phyloP scores from a whole-genome alignment of 1,140 invertebrate genomes.

The Conus betulinus region DNA sequence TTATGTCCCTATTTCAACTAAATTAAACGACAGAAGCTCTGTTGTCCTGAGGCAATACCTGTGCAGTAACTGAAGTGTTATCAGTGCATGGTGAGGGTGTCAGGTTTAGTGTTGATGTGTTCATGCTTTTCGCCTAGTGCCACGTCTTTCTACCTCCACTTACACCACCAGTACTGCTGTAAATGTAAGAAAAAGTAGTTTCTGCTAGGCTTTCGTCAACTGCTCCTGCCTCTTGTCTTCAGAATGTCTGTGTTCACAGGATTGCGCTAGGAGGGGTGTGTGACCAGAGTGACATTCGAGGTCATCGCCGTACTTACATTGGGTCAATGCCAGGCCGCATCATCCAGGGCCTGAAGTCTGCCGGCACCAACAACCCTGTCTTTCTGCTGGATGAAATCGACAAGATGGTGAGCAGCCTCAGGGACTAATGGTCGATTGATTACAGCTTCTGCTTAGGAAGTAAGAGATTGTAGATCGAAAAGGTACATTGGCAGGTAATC shows the following conservation, averaged over 20 bases:
- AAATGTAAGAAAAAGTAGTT: neutral
- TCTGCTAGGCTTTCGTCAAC: neutral
- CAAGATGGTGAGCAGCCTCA: conserved; percentile 77
- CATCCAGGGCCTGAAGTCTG: conserved; percentile 78
- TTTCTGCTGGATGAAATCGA: conserved; percentile 83
- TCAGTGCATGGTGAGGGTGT: too few species aligned
- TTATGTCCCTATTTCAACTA: too few species aligned
- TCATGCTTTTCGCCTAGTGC: too few species aligned
- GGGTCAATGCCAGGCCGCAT: conserved; percentile 82
- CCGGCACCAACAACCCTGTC: conserved; percentile 80
- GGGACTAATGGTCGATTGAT: too few species aligned
- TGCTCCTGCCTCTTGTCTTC: neutral
- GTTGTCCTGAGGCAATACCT: too few species aligned
- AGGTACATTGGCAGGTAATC: too few species aligned
- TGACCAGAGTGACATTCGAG: conserved; percentile 81
- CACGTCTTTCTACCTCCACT: neutral
- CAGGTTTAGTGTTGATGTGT: too few species aligned
- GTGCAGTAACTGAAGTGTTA: too few species aligned
- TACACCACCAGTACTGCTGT: neutral
- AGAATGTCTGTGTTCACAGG: conserved; percentile 51
- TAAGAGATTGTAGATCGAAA: too few species aligned
- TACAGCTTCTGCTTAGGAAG: too few species aligned
- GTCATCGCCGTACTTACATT: conserved; percentile 81
- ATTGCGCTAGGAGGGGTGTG: conserved; percentile 80
- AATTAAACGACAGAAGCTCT: too few species aligned